Percentiles rank a stretch among this genome's conserved stretches.
These are phyloP conservation scores for Eumacrocentrus americanus DNA, from an alignment of 2,888 invertebrate species.

Conservation along the genomic window DNA sequence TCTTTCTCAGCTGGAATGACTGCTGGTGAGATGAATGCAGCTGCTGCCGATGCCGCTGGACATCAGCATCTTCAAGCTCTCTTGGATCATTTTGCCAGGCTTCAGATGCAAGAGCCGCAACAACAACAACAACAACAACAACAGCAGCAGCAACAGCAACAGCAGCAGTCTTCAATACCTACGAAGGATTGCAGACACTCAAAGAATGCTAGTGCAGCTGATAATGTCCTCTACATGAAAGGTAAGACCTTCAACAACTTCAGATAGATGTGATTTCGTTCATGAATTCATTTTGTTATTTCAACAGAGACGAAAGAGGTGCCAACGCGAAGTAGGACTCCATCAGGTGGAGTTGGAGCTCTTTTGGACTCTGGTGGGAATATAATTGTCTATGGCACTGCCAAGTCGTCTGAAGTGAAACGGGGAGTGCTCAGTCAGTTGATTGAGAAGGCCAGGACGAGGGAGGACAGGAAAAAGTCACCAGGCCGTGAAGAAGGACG, in stretches of 20 bases:
- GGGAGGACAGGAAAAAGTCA: slow-evolving; percentile 63
- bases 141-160: not conserved
- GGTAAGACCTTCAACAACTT: slow-evolving; percentile 41
- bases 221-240: slow-evolving; percentile 59
- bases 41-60: slow-evolving; percentile 59
- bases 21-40: slow-evolving; percentile 52
- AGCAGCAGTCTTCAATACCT: slow-evolving; percentile 44
- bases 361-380: slow-evolving; percentile 57
- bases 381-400: slow-evolving; percentile 55
- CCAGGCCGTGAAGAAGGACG: slow-evolving; percentile 54
- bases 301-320: slow-evolving; percentile 53
- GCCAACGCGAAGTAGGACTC: slow-evolving; percentile 55
- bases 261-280: not conserved
- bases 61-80: slow-evolving; percentile 65
- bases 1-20: slow-evolving; percentile 61
- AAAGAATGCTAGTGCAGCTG: slow-evolving; percentile 50
- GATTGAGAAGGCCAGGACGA: slow-evolving; percentile 65
- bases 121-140: slow-evolving; percentile 23
- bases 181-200: slow-evolving; percentile 56
- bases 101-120: slow-evolving; percentile 57
- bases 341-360: slow-evolving; percentile 52
- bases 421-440: slow-evolving; percentile 65
- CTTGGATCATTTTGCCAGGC: slow-evolving; percentile 64
- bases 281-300: not conserved
- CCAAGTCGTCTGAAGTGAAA: slow-evolving; percentile 49